phyloP scores from a whole-genome alignment of 2,888 invertebrate genomes.

The Drosophila pegasa region DNA sequence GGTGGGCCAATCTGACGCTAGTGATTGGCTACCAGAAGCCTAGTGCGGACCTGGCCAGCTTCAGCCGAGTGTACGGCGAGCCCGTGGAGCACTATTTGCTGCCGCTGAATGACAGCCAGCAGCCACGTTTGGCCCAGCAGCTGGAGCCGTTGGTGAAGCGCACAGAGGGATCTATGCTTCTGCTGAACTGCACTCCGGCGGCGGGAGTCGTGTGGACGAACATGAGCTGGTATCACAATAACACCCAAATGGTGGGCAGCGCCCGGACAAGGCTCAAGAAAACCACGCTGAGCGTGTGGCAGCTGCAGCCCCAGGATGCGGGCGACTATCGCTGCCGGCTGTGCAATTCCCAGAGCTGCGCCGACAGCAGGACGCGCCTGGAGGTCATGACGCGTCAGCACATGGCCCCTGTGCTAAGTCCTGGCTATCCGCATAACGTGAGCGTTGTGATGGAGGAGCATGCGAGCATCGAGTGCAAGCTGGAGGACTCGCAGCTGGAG shows the following conservation, averaged over 20 bases:
- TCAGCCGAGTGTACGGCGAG: constrained; percentile 33
- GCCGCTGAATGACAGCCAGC: constrained; percentile 26
- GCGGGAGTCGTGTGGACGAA: constrained; percentile 88
- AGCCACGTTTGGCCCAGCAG: constrained; percentile 37
- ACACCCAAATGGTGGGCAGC: constrained; percentile 82
- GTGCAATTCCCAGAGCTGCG: constrained; percentile 92
- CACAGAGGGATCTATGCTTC: constrained; percentile 91
- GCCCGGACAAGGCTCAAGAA: constrained; percentile 86
- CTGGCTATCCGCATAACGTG: constrained; percentile 90
- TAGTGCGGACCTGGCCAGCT: constrained; percentile 60
- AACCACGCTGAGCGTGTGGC: constrained; percentile 91
- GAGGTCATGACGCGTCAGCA: constrained; percentile 92
- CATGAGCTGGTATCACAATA: constrained; percentile 93
- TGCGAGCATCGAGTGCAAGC: constrained; percentile 89
- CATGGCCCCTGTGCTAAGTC: constrained; percentile 86
- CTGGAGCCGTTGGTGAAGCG: constrained; percentile 85
- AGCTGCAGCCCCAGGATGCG: constrained; percentile 91
- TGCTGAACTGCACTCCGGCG: constrained; percentile 89
- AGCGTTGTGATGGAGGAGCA: constrained; percentile 90
- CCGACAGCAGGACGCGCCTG: constrained; percentile 88
- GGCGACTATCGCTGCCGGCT: constrained; percentile 95
- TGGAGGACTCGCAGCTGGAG: constrained; percentile 89
- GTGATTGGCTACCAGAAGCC: constrained; percentile 53
- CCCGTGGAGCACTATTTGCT: constrained; percentile 31
- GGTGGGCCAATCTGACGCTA: constrained; percentile 81